Evolutionary conservation across 2,888 invertebrate genomes (phyloP).

Genomic region (Tetragonula carbonaria): DNA sequence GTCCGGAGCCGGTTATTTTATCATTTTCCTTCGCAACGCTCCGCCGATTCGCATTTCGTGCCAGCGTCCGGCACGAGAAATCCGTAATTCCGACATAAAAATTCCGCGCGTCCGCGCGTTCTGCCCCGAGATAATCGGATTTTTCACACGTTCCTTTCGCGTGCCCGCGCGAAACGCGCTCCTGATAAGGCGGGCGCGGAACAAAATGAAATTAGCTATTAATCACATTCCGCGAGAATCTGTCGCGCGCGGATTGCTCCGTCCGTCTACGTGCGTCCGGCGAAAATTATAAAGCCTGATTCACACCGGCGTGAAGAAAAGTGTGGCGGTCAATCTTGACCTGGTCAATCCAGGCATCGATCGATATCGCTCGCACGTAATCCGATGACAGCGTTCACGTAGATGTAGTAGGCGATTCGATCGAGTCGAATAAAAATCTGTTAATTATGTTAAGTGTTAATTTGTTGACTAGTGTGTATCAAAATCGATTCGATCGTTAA

Average conservation of each 20-base stretch:
- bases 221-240: slow-evolving; percentile 31
- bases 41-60: slow-evolving; percentile 30
- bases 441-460: no score
- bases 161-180: background rate
- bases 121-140: slow-evolving; percentile 32
- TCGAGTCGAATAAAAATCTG: no score
- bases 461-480: no score
- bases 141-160: slow-evolving; percentile 22
- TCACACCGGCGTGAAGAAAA: no score
- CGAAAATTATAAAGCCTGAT: no score
- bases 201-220: slow-evolving; percentile 49
- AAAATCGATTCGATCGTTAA: no score
- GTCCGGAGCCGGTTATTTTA: slow-evolving; percentile 21
- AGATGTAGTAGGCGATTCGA: no score
- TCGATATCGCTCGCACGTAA: no score
- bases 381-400: no score
- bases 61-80: slow-evolving; percentile 11
- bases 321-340: no score
- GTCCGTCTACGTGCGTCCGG: background rate
- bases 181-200: slow-evolving; percentile 31
- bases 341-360: no score
- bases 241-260: background rate
- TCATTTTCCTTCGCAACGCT: slow-evolving; percentile 32
- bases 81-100: slow-evolving; percentile 22
- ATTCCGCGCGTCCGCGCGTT: slow-evolving; percentile 14